Percentiles rank a stretch among this genome's conserved stretches.
phyloP scores from a whole-genome alignment of 2,113 vertebrate genomes.

The Eira barbara region DNA sequence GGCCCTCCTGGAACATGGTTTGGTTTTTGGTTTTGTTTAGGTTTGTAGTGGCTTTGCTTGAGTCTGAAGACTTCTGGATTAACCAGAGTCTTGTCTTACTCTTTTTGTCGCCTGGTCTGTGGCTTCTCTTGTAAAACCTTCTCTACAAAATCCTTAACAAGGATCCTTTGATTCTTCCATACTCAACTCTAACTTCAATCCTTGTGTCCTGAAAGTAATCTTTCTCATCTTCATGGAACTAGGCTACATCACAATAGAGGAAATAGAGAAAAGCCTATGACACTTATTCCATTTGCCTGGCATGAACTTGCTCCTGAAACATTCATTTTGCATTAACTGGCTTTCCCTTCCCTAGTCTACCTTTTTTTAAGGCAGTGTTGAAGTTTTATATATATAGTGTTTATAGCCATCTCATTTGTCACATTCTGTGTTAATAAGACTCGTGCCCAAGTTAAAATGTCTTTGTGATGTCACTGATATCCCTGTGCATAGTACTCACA shows the following conservation, averaged over 20 bases:
- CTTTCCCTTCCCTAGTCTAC: not conserved
- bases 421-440: not conserved
- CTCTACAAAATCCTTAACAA: not conserved
- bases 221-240: not conserved
- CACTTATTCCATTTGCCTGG: not conserved
- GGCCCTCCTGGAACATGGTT: not conserved
- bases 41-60: conserved; percentile 35
- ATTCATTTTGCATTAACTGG: not conserved
- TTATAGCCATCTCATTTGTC: not conserved
- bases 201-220: not conserved
- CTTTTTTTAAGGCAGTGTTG: not conserved
- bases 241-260: too few relatives aligned
- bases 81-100: not conserved
- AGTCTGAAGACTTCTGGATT: not conserved
- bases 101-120: not conserved
- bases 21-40: not conserved
- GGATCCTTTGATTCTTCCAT: not conserved
- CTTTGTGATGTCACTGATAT: not conserved
- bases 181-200: not conserved
- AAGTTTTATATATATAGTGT: not conserved
- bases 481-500: not conserved
- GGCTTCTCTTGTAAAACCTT: not conserved
- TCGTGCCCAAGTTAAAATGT: not conserved
- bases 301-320: not conserved
- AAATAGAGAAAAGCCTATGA: not conserved